Conservation (phyloP, 1,140 invertebrate genomes). For the Camponotus vicinus region DNA sequence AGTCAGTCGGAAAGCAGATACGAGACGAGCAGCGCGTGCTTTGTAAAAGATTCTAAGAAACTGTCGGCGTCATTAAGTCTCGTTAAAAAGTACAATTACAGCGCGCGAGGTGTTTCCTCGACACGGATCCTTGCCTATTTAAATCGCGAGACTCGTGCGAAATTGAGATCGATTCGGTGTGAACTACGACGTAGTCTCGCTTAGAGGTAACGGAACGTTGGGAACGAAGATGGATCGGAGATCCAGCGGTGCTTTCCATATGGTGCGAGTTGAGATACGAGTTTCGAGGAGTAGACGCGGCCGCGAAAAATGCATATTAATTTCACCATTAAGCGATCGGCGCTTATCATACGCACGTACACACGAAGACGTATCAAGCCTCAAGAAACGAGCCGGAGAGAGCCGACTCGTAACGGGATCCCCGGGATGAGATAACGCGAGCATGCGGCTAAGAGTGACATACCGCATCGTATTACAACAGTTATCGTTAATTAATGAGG, state of each 20-base stretch:
- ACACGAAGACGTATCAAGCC: conserved; percentile 3
- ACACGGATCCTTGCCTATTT: not conserved
- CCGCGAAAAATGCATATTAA: conserved; percentile 32
- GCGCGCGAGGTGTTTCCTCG: not conserved
- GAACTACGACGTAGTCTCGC: not conserved
- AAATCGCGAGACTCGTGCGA: conserved; percentile 23
- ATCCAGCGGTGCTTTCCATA: not conserved
- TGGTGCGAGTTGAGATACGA: not conserved
- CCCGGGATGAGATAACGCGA: conserved; percentile 29
- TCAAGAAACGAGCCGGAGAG: not conserved
- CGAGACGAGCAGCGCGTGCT: not conserved
- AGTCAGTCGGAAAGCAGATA: conserved; percentile 3
- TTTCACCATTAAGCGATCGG: conserved; percentile 16
- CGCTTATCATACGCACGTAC: not conserved
- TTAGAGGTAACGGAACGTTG: not conserved
- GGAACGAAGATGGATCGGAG: not conserved
- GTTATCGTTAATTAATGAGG: conserved; percentile 44
- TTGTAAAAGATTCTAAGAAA: conserved; percentile 12
- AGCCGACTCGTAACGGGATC: conserved; percentile 32
- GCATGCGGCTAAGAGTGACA: conserved; percentile 20
- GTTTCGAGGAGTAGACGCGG: not conserved
- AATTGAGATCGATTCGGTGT: conserved; percentile 34
- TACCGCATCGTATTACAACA: conserved; percentile 30
- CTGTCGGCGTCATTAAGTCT: conserved; percentile 22
- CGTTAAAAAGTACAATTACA: conserved; percentile 52